These are phyloP conservation scores for Platynereis dumerilii DNA, from an alignment of 2,888 invertebrate species.

Conservation along the genomic window DNA sequence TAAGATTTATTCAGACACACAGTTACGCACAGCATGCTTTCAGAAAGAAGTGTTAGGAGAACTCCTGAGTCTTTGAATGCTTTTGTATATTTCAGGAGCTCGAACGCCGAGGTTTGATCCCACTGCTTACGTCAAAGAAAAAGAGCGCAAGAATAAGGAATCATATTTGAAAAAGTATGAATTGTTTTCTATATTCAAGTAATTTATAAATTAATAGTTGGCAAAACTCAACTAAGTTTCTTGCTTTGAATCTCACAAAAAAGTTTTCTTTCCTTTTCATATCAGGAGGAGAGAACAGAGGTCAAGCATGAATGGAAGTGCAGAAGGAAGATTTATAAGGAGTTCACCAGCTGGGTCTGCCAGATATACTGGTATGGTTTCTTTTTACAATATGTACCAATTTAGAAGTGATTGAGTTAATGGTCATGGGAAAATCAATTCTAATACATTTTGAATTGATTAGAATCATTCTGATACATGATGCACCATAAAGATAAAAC, in stretches of 20 bases:
- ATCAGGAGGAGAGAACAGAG: slow-evolving; percentile 38
- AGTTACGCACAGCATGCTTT: no score
- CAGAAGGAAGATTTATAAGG: slow-evolving; percentile 37
- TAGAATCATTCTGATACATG: no score
- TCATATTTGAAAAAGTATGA: slow-evolving; percentile 42
- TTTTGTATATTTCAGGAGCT: slow-evolving; percentile 22
- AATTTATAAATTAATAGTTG: background rate
- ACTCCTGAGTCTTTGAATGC: no score
- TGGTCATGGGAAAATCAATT: no score
- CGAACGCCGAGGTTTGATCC: slow-evolving; percentile 58
- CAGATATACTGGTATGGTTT: slow-evolving; percentile 23
- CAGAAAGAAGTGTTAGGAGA: no score
- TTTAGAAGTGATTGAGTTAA: no score
- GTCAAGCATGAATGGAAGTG: slow-evolving; percentile 43
- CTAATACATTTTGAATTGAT: no score
- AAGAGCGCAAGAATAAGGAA: slow-evolving; percentile 52
- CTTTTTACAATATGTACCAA: no score
- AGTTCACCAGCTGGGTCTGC: slow-evolving; percentile 39
- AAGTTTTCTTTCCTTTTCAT: no score
- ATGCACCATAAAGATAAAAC: no score
- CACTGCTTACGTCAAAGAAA: slow-evolving; percentile 59
- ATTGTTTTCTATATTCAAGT: background rate
- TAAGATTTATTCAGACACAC: no score
- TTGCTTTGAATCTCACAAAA: no score
- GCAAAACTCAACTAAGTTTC: background rate